Base-by-base conservation (phyloP, 2,888 invertebrate species). In the Disparrhopalites patrizii region DNA sequence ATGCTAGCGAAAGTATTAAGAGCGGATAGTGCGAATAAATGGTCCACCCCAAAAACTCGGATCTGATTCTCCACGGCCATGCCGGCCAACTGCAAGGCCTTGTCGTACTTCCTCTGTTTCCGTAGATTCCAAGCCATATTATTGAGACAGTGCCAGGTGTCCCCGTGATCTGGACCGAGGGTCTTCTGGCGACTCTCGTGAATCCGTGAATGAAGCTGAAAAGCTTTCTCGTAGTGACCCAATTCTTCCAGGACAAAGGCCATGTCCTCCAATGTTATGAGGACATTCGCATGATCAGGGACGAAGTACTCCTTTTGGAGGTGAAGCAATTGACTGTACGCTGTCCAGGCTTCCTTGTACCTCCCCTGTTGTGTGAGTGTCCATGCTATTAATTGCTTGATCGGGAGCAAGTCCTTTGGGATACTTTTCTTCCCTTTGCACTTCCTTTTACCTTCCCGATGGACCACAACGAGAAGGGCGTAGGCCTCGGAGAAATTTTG, bases 181-280 rank as follows among this genome's bases (percentile, higher is more conserved):
- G 43, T 43, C 20, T 43, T 43, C 43, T 43, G 43, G 5, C 43
- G 43, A 43, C n/a, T 43, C n/a, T 43, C 43, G n/a, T 43, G 20
- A n/a, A 43, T 20, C 20, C 20, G 43, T 20, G 43, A 18, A n/a
- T 43, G 43, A 5, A 43, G 5, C n/a, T 43, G 43, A 20, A 43
- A 20, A 15, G 43, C 7, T 43, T 43, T 43, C 8, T 43, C 43
- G n/a, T 10, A 43, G 43, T 43, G 7, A 5, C 43, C 43, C 5
- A 43, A 20, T n/a, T 43, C 43, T n/a, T 43, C 43, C 7, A 43
- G 43, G n/a, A 43, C 20, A 10, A 43, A 43, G 7, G 43, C 43
- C 43, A 43, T 43, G 43, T 43, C 43, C 20, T 43, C 43, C 8
- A 43, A n/a, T 10, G 43, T 43, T 5, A 15, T 10, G 43, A 43